These are phyloP conservation scores for Elachura formosa DNA, from an alignment of 2,113 vertebrate genomes.

Conservation along the genomic window DNA sequence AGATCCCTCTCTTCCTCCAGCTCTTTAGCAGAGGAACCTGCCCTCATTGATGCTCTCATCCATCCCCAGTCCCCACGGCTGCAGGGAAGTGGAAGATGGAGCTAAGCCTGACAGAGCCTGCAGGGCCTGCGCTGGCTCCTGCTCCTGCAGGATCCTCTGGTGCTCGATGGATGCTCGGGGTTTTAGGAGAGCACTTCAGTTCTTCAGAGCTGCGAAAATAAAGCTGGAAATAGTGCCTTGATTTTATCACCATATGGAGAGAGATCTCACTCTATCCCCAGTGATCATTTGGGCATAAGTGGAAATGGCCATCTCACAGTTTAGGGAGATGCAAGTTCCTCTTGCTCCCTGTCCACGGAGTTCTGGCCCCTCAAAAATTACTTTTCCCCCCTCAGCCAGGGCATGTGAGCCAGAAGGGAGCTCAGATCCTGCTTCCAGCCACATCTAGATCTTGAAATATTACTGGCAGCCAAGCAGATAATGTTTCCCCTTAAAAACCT, in stretches of 20 bases:
- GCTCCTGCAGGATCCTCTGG: background rate
- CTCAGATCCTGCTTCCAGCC: background rate
- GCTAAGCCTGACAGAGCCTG: background rate
- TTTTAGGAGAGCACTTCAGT: background rate
- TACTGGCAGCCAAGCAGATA: background rate
- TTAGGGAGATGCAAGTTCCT: background rate
- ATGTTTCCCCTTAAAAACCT: background rate
- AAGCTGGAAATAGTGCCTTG: background rate
- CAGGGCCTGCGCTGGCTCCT: background rate
- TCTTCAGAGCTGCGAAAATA: background rate
- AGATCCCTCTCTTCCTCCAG: background rate
- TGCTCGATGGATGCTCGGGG: rapidly evolving
- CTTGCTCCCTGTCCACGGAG: background rate
- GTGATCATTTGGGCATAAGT: no score
- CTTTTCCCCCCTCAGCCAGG: background rate
- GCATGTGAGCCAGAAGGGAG: background rate
- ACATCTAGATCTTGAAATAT: background rate
- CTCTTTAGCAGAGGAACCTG: background rate
- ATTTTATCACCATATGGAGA: background rate
- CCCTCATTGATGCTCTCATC: background rate
- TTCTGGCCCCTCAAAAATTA: background rate
- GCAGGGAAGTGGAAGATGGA: background rate
- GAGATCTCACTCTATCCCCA: background rate
- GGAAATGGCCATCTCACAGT: background rate
- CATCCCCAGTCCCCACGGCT: background rate